Evolutionary conservation across 2,113 vertebrate genomes (phyloP).

Genomic region (Onychorhynchus coronatus): DNA sequence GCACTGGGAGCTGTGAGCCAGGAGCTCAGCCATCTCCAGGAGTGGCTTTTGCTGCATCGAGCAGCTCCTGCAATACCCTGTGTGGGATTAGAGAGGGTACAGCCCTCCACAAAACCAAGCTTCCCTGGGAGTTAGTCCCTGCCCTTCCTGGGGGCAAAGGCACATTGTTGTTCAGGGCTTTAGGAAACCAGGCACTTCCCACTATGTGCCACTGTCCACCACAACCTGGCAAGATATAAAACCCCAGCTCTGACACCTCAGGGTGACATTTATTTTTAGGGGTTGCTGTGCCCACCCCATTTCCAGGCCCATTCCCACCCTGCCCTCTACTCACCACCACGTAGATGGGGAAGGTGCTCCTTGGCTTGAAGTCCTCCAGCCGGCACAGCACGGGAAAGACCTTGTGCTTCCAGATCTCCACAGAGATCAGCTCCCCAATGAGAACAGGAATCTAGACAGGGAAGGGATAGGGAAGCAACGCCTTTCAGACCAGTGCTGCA

Average conservation of each 20-base stretch:
- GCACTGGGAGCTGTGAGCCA: neutral
- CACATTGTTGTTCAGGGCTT: rapidly evolving
- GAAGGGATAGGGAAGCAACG: neutral
- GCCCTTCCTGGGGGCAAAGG: neutral
- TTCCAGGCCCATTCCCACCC: neutral
- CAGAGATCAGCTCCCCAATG: constrained; percentile 86
- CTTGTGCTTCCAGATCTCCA: constrained; percentile 93
- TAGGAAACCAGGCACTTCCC: neutral
- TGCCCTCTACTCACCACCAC: constrained; percentile 84
- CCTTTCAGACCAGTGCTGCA: neutral
- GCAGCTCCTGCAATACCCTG: neutral
- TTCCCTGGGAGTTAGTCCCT: neutral
- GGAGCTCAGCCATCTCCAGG: neutral
- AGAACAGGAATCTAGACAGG: constrained; percentile 80
- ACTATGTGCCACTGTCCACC: neutral
- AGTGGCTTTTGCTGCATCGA: neutral
- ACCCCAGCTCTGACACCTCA: neutral
- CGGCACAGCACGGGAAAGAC: constrained; percentile 87
- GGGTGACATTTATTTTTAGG: neutral
- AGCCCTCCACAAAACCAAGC: neutral
- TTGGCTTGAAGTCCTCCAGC: constrained; percentile 89
- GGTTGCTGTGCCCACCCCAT: rapidly evolving
- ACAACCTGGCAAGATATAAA: neutral
- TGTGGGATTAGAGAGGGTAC: neutral
- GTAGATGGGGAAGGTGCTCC: constrained; percentile 89